Evolutionary conservation across 2,797 vertebrate species (phyloP).

Genomic region (Mormyrus hasselquistii): DNA sequence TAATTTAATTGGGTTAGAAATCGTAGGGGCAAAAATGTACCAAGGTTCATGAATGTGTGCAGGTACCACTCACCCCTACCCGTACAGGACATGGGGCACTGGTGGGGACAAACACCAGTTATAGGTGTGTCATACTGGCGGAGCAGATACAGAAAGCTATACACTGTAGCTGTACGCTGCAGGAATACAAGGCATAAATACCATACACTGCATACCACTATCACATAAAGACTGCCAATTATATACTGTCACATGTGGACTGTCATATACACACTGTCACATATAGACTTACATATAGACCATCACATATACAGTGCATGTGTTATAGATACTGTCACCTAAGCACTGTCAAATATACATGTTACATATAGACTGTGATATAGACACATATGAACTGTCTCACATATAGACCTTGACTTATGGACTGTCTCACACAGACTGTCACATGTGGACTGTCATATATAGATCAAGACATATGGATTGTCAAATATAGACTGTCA

Average conservation of each 20-base stretch:
- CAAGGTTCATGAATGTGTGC: background rate
- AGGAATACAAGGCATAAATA: background rate
- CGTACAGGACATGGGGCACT: background rate
- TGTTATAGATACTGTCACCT: background rate
- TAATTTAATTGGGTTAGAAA: conserved; percentile 60
- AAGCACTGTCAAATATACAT: background rate
- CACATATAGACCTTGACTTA: background rate
- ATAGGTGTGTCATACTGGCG: background rate
- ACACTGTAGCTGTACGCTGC: background rate
- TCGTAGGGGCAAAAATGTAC: conserved; percentile 43
- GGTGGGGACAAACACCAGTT: background rate
- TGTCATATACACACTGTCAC: background rate
- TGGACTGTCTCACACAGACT: background rate
- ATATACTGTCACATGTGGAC: background rate
- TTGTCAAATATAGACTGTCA: background rate
- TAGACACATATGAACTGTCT: too few relatives aligned
- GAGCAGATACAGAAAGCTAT: background rate
- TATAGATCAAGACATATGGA: background rate
- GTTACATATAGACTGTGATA: background rate
- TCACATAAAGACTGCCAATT: background rate
- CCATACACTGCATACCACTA: background rate
- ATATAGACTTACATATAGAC: background rate
- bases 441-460: background rate
- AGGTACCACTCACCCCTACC: background rate
- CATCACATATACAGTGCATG: background rate